Base-by-base conservation (phyloP, 2,113 vertebrate genomes). In the Rissa tridactyla region DNA sequence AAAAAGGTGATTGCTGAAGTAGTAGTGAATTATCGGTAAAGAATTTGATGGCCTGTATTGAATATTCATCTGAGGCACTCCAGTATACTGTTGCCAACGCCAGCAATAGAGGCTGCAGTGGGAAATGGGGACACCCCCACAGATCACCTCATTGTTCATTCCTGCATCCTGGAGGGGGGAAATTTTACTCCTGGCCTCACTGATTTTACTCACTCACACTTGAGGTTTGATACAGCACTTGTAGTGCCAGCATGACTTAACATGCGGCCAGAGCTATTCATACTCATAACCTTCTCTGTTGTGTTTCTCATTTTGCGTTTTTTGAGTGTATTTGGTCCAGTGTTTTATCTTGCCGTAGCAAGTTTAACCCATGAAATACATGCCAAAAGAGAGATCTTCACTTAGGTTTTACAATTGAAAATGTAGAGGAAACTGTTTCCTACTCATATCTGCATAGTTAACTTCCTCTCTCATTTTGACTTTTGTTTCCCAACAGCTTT, bases 1-100 rank as follows among this genome's bases (percentile, higher is more conserved):
- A 99, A 99, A 98, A 99, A 99, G 99, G 99, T 99, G 96, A 86
- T 84, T 91, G 38, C 38, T 82, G 62, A 83, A 92, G 65, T 44
- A 46, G 26, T 80, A 46, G n/a, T 72, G 30, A 85, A 26, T 82
- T 93, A 26, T 40, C 20, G 2, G 30, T 62, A 65, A 82, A 83
- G 46, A 89, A 61, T 71, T 88, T 91, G n/a, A 14, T 90, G 82
- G 9, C 34, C 19, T 69, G 5, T 65, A 6, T 16, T 19, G 27
- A 79, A 26, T 32, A 27, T 90, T 78, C 69, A 16, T 52, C n/a
- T 46, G 26, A 90, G 42, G 58, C 32, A 55, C 40, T 32, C 30
- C 36, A 62, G 29, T 58, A 4, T 91, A 47, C 58, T 80, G 22
- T 82, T 92, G 34, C n/a, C 58, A 79, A 47, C 38, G 69, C 23